Evolutionary conservation across 2,113 vertebrate genomes (phyloP), one percentile per base, ranked within the genome.

Genomic region (Labeo catla): DNA sequence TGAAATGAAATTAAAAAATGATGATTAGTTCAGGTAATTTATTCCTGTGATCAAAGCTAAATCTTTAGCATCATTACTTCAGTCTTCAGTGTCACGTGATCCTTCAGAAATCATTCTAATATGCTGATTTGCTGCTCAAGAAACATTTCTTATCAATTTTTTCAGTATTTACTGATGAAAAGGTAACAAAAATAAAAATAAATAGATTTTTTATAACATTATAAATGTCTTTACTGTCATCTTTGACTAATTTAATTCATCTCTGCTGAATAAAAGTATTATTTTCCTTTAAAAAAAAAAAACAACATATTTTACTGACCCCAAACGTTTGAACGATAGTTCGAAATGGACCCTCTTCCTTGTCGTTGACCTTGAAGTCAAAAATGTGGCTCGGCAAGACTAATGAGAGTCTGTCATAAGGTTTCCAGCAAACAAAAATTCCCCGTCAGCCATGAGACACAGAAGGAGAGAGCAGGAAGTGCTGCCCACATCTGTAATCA

Each of bases 401-500:
- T 49, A n/a, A n/a, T 4, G 8, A 49, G 72, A 49, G 43, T 23
- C 43, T 76, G 13, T 50, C n/a, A 81, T 66, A 15, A 66, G 12
- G n/a, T 16, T 81, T 65, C 43, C 39, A 28, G 43, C 79, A 49
- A 65, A 66, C 8, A 47, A 19, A 15, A 63, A 65, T 81, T 81
- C 8, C 39, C 23, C 4, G 45, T 65, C 79, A 65, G 57, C 76
- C 23, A 61, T 10, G 8, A 66, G n/a, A 36, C 12, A 34, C n/a
- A 19, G 13, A 65, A 16, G 21, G 11, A 52, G 8, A 79, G 54
- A 81, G 45, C 28, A 70, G 63, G 49, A 83, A 54, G 47, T 83
- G 23, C 81, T 50, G 16, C 28, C 47, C 47, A 54, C 81, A 70
- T 82, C 63, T 83, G 47, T 70, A 54, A 70, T 70, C 65, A 52